Percentiles rank a stretch among this genome's conserved stretches.
Evolutionary conservation across 2,888 invertebrate species (phyloP).

Genomic region (Macroteleia sp.): DNA sequence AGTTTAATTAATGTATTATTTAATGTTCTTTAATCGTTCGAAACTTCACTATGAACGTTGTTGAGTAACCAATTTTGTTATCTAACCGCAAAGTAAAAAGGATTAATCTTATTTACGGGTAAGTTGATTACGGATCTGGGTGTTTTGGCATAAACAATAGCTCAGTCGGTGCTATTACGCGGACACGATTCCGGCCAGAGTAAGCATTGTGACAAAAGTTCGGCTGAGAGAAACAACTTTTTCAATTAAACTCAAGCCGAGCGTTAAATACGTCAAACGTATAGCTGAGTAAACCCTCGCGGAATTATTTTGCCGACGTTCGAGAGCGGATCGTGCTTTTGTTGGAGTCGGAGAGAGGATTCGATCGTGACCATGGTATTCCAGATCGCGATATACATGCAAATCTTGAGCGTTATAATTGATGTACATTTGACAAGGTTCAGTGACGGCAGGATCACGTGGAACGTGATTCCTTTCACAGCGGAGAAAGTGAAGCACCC

Average conservation of each 20-base stretch:
- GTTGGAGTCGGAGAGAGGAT: slow-evolving; percentile 28
- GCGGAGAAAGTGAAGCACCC: slow-evolving; percentile 54
- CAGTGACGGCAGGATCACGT: slow-evolving; percentile 47
- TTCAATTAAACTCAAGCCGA: slow-evolving; percentile 37
- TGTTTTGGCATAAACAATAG: slow-evolving; percentile 20
- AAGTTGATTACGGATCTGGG: slow-evolving; percentile 28
- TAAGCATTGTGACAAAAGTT: slow-evolving; percentile 42
- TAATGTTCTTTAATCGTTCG: too few relatives aligned
- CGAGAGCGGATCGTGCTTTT: slow-evolving; percentile 17
- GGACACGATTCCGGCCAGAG: not conserved
- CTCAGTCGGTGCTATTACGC: slow-evolving; percentile 16
- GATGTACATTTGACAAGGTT: too few relatives aligned
- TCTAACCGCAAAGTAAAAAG: not conserved
- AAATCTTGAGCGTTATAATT: slow-evolving; percentile 46
- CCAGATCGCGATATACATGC: slow-evolving; percentile 45
- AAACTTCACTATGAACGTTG: not conserved
- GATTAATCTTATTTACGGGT: slow-evolving; percentile 23
- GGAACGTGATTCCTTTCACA: slow-evolving; percentile 56
- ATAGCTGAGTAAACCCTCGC: not conserved
- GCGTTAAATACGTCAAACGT: slow-evolving; percentile 37
- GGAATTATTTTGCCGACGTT: slow-evolving; percentile 14
- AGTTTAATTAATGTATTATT: too few relatives aligned
- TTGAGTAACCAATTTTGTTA: not conserved
- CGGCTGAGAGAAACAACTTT: slow-evolving; percentile 24
- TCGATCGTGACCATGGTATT: slow-evolving; percentile 44